phyloP scores from a whole-genome alignment of 2,888 invertebrate genomes.

The Leptodirus hochenwartii region DNA sequence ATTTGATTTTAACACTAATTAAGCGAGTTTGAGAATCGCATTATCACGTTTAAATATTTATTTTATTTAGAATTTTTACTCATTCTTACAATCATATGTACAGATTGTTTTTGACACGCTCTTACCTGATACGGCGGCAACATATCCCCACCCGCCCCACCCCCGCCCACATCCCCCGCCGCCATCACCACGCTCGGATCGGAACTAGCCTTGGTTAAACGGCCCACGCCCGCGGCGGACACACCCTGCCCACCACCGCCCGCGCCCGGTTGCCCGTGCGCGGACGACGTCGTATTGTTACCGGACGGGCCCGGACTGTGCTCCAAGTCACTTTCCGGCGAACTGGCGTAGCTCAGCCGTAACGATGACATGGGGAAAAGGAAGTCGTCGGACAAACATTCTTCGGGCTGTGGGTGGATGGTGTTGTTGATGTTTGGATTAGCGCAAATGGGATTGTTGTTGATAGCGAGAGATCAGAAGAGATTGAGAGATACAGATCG shows the following conservation, averaged over 20 bases:
- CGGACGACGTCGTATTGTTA: conserved; percentile 3
- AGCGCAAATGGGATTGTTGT: too few species aligned
- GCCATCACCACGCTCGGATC: conserved; percentile 92
- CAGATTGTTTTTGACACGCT: too few species aligned
- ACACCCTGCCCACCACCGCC: conserved; percentile 24
- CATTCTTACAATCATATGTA: too few species aligned
- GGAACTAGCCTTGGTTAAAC: conserved; percentile 63
- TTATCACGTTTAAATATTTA: too few species aligned
- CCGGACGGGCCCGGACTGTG: conserved; percentile 54
- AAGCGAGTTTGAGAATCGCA: too few species aligned
- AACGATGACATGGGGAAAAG: conserved; percentile 95
- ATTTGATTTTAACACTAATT: too few species aligned
- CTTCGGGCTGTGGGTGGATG: conserved; percentile 68
- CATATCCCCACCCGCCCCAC: conserved; percentile 46
- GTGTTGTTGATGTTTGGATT: conserved; percentile 10
- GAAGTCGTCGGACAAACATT: conserved; percentile 95
- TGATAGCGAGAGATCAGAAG: conserved; percentile 7
- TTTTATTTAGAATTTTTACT: too few species aligned
- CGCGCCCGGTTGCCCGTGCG: conserved; percentile 25
- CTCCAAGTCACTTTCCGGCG: conserved; percentile 90
- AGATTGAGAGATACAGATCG: too few species aligned
- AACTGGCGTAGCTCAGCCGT: conserved; percentile 87
- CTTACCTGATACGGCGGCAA: conserved; percentile 75
- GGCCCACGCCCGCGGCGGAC: conserved; percentile 32
- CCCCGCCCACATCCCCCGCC: too few species aligned